Evolutionary conservation across 2,797 vertebrate species (phyloP), one percentile per base, ranked within the genome.

Genomic region (Somateria mollissima): DNA sequence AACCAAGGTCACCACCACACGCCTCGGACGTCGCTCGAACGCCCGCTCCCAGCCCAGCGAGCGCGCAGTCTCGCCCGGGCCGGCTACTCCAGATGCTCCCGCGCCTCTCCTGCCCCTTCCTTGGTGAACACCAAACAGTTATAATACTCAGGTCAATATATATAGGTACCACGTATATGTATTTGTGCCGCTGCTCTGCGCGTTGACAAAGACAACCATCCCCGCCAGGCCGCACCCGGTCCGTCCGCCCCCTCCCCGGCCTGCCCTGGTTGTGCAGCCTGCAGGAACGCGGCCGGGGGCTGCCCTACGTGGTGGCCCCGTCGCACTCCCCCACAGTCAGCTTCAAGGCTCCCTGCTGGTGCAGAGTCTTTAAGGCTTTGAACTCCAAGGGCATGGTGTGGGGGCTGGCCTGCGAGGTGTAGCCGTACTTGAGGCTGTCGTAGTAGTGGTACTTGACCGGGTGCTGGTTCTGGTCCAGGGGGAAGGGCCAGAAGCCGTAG

Each of bases 361-460:
- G 99, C 93, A 99, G 97, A 13, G 96, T 96, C 96, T 98, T 99
- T 96, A 99, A 98, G 85, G 99, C 99, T 97, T 98, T 98, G 97
- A 99, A 99, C 98, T 99, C 99, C 98, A 99, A 95, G 39, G 99
- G 99, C 99, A 99, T 99, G 94, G 99, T 98, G 97, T 99, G 99
- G 2, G 99, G 99, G 92, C 99, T 99, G 75, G 99, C 98, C 94
- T 98, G 99, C 36, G 99, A 99, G 7, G 98, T 99, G 97, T 99
- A 99, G 96, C 99, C 98, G 0, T 99, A 99, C 82, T 98, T 99
- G 14, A 99, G 98, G 70, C 98, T 98, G 92, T 99, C 99, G 1
- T 99, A 99, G 97, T 99, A 99, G 98, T 99, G 99, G 97, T 99
- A 99, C 96, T 99, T 99, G 73, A 99, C 99, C 0, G 98, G 98